Conservation (phyloP, 2,113 vertebrate species). For the Ancistrus triradiatus region DNA sequence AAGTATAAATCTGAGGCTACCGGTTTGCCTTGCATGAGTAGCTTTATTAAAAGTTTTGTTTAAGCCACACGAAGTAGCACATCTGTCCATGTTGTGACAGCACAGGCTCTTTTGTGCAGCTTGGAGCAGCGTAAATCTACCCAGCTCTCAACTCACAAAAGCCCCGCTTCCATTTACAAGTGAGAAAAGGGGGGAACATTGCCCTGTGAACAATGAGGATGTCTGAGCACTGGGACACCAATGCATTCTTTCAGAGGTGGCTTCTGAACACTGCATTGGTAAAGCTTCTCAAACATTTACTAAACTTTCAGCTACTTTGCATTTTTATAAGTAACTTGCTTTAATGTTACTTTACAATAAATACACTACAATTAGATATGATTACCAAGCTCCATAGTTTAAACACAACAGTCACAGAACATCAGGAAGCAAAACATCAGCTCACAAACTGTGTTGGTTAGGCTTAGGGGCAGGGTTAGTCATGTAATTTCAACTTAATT, state of each 20-base stretch:
- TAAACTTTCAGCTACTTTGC: not conserved
- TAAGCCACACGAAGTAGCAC: slow-evolving; percentile 57
- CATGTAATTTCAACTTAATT: too few relatives aligned
- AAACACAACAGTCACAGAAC: too few relatives aligned
- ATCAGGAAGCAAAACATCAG: too few relatives aligned
- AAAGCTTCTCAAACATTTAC: slow-evolving; percentile 12
- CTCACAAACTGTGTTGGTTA: too few relatives aligned
- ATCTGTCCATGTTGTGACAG: slow-evolving; percentile 65
- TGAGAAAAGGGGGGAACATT: slow-evolving; percentile 45
- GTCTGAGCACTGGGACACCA: slow-evolving; percentile 61
- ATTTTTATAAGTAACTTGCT: not conserved
- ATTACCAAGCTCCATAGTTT: too few relatives aligned
- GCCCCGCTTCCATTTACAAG: slow-evolving; percentile 59
- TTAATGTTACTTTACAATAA: slow-evolving; percentile 2
- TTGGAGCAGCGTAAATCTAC: slow-evolving; percentile 62
- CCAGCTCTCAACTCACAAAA: slow-evolving; percentile 65
- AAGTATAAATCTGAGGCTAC: not conserved
- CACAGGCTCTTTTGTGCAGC: slow-evolving; percentile 54
- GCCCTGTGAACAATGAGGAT: slow-evolving; percentile 69
- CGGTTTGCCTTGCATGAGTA: slow-evolving; percentile 50
- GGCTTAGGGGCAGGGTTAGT: too few relatives aligned
- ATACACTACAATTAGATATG: too few relatives aligned
- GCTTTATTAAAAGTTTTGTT: slow-evolving; percentile 43
- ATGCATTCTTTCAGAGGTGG: slow-evolving; percentile 61
- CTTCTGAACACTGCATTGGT: slow-evolving; percentile 49